Evolutionary conservation across 2,113 vertebrate species (phyloP).

Genomic region (Crotalus tigris): DNA sequence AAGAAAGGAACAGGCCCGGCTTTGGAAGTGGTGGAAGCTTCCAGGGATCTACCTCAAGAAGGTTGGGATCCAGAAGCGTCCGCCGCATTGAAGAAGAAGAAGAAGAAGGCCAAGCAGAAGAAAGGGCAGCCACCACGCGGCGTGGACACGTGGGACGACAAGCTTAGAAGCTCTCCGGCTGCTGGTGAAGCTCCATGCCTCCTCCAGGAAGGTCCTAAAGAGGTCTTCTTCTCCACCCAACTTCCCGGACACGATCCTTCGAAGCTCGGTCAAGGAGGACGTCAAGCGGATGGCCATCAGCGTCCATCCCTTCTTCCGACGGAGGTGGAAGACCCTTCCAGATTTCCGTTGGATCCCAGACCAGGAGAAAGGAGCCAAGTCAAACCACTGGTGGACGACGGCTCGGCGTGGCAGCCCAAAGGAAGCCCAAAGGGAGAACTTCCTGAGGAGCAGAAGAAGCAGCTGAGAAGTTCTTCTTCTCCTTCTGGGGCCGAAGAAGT

Average conservation of each 20-base stretch:
- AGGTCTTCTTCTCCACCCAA: background rate
- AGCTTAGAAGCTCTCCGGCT: background rate
- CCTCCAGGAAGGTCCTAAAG: background rate
- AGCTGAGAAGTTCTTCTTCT: background rate
- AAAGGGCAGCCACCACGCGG: conserved; percentile 51
- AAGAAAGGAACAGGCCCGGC: conserved; percentile 33
- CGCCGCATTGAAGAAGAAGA: conserved; percentile 69
- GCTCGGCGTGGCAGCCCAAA: background rate
- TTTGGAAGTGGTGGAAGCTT: conserved; percentile 42
- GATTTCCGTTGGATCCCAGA: rapidly evolving
- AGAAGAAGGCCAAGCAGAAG: conserved; percentile 73
- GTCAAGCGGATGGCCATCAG: rapidly evolving
- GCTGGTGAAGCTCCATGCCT: background rate
- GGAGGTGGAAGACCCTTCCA: rapidly evolving
- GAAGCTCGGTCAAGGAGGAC: rapidly evolving
- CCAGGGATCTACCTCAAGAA: conserved; percentile 49
- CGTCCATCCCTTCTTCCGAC: background rate
- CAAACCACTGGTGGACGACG: rapidly evolving
- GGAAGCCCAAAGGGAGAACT: background rate
- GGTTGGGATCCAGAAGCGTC: conserved; percentile 59
- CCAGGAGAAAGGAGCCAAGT: rapidly evolving
- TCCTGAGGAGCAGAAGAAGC: background rate
- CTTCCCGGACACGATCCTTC: background rate
- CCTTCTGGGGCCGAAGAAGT: rapidly evolving
- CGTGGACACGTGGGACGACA: conserved; percentile 53